A percentile compares a stretch with the other conserved stretches of the same genome.
Conservation (phyloP, 2,113 vertebrate species). For the Strigops habroptila region DNA sequence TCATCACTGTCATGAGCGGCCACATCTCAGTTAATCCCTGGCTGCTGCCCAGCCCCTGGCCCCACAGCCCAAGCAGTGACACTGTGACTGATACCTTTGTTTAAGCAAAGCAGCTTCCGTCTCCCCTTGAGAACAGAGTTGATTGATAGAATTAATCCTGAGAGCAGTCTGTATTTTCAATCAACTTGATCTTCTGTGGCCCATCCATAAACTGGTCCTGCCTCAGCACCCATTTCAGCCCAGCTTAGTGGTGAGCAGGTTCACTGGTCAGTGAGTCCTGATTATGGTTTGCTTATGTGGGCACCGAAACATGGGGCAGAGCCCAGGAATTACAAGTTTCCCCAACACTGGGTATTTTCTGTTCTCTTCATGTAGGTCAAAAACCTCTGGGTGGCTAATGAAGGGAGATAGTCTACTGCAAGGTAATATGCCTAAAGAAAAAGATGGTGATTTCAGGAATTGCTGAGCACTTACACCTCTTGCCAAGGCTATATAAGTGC, state of each 20-base stretch:
- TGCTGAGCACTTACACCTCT: background rate
- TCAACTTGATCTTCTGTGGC: background rate
- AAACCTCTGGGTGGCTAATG: background rate
- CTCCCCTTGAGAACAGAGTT: background rate
- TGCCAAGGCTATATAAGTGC: background rate
- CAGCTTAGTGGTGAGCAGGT: background rate
- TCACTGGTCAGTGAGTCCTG: background rate
- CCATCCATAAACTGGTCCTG: background rate
- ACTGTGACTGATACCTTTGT: background rate
- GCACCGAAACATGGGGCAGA: background rate
- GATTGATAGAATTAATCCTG: background rate
- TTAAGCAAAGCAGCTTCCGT: background rate
- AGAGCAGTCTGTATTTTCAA: background rate
- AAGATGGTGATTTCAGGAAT: background rate
- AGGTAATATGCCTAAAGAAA: background rate
- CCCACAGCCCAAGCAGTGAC: background rate
- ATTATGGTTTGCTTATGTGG: background rate
- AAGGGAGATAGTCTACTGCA: background rate
- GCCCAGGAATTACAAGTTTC: background rate
- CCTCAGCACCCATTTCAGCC: background rate
- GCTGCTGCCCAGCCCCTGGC: background rate
- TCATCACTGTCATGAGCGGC: accelerated
- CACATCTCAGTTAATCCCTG: background rate
- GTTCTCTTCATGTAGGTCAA: background rate
- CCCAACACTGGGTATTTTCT: background rate